phyloP scores from a whole-genome alignment of 2,888 invertebrate species.

The Cheilosia variabilis region DNA sequence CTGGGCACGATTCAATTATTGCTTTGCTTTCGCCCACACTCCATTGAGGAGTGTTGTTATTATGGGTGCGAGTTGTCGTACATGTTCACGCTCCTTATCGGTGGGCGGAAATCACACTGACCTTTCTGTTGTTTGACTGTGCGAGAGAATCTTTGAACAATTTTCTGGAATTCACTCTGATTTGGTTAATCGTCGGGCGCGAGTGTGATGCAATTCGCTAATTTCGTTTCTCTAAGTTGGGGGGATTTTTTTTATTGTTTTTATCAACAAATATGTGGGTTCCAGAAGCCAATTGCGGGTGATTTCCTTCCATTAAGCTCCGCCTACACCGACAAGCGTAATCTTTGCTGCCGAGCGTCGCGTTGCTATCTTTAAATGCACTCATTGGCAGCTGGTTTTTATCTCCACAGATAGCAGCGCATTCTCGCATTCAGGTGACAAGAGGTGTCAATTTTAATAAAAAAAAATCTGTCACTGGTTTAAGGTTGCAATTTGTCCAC shows the following conservation, averaged over 20 bases:
- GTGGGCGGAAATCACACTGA: constrained; percentile 70
- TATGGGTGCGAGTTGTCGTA: constrained; percentile 56
- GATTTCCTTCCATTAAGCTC: constrained; percentile 42
- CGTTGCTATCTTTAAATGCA: background rate
- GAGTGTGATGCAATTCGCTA: constrained; percentile 55
- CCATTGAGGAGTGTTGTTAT: constrained; percentile 12
- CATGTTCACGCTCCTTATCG: constrained; percentile 59
- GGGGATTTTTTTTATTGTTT: background rate
- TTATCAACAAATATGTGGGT: constrained; percentile 15
- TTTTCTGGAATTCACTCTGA: constrained; percentile 34
- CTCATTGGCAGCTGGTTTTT: background rate
- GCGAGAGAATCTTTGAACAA: constrained; percentile 10
- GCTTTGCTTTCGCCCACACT: constrained; percentile 57
- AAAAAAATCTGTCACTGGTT: background rate
- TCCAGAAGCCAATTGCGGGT: constrained; percentile 29
- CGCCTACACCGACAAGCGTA: constrained; percentile 40
- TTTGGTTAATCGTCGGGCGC: constrained; percentile 32
- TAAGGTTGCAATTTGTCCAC: constrained; percentile 3
- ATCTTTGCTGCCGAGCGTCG: background rate
- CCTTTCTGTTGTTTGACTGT: constrained; percentile 49
- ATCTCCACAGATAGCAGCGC: background rate
- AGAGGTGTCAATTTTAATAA: background rate
- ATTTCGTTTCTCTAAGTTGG: constrained; percentile 39
- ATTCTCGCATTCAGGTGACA: constrained; percentile 22
- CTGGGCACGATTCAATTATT: constrained; percentile 69